Evolutionary conservation across 2,888 invertebrate genomes (phyloP), one percentile per base, ranked within the genome.

Genomic region (Tanytarsus gracilentus): DNA sequence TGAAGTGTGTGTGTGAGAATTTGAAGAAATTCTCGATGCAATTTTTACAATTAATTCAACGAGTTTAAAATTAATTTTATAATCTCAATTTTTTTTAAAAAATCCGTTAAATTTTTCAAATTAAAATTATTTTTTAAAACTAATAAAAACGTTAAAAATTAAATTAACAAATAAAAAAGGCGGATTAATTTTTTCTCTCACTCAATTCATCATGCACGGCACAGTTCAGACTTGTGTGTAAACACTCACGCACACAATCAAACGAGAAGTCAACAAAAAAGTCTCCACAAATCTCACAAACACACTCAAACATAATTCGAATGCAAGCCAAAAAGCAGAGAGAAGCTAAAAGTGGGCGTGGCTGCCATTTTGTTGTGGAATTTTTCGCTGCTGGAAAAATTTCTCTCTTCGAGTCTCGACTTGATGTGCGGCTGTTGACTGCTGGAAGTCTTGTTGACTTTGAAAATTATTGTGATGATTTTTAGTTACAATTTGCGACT

Each of bases 161-260:
- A 18, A 44, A 44, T 16, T 21, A 44, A 21, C 18, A 44, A 44
- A 21, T 23, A 44, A 44, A 44, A 44, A 44, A 44, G 44, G 44
- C 44, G 44, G 44, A 44, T 44, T 23, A 44, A 23, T 44, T 44
- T 44, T 44, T 44, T 44, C 21, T 21, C 23, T n/a, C 11, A 18
- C 11, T 44, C 21, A 16, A 44, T 44, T 18, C 23, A 44, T 44
- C 44, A 44, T 44, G 44, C 44, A 40, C 40, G 23, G 23, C 11
- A 16, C 18, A 18, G 11, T 18, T n/a, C n/a, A n/a, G n/a, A n/a
- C n/a, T n/a, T n/a, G n/a, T n/a, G n/a, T n/a, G n/a, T n/a, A n/a
- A n/a, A n/a, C n/a, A n/a, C n/a, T 23, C 14, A 44, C 21, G 8
- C 18, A 44, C 44, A 44, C 44, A 44, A 44, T 8, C 18, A 44